Base-by-base conservation (phyloP, 2,888 invertebrate species). In the Dioctria linearis region DNA sequence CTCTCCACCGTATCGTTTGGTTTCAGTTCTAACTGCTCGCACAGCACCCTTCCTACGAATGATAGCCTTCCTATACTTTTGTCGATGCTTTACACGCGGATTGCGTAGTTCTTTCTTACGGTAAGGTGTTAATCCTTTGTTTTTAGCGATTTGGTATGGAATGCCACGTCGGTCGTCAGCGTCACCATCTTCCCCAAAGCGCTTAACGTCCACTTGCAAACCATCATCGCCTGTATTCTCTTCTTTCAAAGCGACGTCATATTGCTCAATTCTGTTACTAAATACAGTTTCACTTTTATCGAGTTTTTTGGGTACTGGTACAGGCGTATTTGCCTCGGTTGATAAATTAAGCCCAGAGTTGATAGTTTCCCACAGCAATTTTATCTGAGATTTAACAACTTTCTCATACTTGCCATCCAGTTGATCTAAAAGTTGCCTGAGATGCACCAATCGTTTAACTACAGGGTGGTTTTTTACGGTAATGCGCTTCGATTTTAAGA, bases 1-100 rank as follows among this genome's bases (percentile, higher is more conserved):
- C 25, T 25, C 99, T 80, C 99, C 99, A 80, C 92, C 94, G 88
- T 99, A 99, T 83, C 94, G 92, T 46, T 91, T 90, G 4, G 93
- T 86, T 90, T 99, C 98, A 82, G 92, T 95, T 83, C 96, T 92
- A 3, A 95, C 93, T 86, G 94, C 94, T 82, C 97, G 93, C 0
- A 98, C 94, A 86, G 98, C 97, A 86, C 98, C 98, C 90, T 95
- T 97, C 88, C 98, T 94, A 80, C 97, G 93, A 83, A 98, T 95
- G 85, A 95, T 92, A 0, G 98, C 98, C 88, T 97, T 98, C 82
- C 95, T 92, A 89, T 93, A 99, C 88, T 98, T 98, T 84, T 94
- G 94, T 85, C 96, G 94, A 88, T 98, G 95, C 88, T 98, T 98
- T 4, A 99, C 98, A 85, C 99, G 92, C 0, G 98, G 98, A 91